Base-by-base conservation (phyloP, 2,797 vertebrate genomes). In the Fistularia commersonii region DNA sequence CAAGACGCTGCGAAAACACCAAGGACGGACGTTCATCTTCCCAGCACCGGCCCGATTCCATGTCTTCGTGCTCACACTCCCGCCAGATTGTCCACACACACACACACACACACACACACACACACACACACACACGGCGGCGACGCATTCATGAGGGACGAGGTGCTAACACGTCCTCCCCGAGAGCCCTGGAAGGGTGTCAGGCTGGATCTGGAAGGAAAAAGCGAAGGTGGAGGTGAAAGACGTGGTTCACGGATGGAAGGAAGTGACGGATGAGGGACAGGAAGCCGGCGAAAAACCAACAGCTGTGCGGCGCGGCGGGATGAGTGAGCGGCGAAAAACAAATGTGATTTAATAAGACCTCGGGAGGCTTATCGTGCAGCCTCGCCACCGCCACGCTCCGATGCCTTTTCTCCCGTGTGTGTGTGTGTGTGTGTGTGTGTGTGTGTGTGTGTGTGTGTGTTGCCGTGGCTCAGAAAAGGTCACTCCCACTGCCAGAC, bases 301-400 rank as follows among this genome's bases (percentile, higher is more conserved):
- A 11, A 45, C 41, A 14, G 2, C 49, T 11, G 5, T 1, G 41
- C n/a, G 9, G 47, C 0, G 48, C 41, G 49, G 58, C 11, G 13
- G 57, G 58, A 68, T 47, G 70, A 78, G 72, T 72, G 74, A 79
- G 63, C 74, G 70, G 40, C 49, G 67, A 71, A 72, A 81, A 83
- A 81, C 72, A 74, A 77, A 78, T 71, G 73, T 79, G 80, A 77
- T 76, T 83, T 85, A 85, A 88, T 84, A 80, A 81, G 80, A 80
- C 68, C 85, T 82, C 74, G 11, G 54, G 83, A 83, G 76, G 40
- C 59, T 66, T 74, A 77, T 80, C 78, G 72, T 77, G 69, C 68
- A 80, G 77, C 81, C 79, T 62, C 47, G 46, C 51, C 32, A 13
- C 63, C 62, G 73, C 61, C 48, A 48, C 41, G 52, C 42, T 75